Evolutionary conservation across 1,140 invertebrate species (phyloP), one percentile per base, ranked within the genome.

Genomic region (Chrysopa pallens): DNA sequence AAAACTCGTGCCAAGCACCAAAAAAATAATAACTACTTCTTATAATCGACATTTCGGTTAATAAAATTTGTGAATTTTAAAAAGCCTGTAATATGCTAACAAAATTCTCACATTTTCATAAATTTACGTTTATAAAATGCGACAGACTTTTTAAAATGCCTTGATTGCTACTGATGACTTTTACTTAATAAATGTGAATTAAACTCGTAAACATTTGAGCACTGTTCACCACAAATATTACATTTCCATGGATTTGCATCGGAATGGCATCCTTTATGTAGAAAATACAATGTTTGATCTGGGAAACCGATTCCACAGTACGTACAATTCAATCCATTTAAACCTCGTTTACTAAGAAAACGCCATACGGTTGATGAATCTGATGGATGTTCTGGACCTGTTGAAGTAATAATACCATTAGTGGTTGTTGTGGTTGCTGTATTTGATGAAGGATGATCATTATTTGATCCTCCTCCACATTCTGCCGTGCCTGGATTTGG

Each of bases 231-330:
- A 62, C 93, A 97, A 50, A 95, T 87, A 67, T 96, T 96, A 64
- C 93, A 97, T 62, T 91, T 91, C 89, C 90, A 96, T 0, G 92
- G 91, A 68, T 95, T 92, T 46, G 87, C 84, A 52, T 94, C 86
- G 48, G 87, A 91, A 67, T 97, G 93, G 59, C 93, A 88, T 47
- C 91, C 91, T 68, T 94, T 95, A 68, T 97, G 93, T 39, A 97
- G 71, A 64, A 95, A 91, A 65, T 95, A 96, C 28, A 96, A 69
- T 0, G 90, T 95, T 55, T 86, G 84, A 66, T 96, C 91, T 2
- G 87, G 85, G 64, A 94, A 97, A 6, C 87, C 78, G 47, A 97
- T 94, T 47, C 85, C 80, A 64, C 93, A 97, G 58, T 88, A 89
- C 13, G 76, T 71, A 59, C 86, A 91, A 51, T 61, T 57, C 14